Evolutionary conservation across 2,797 vertebrate genomes (phyloP).

Genomic region (Phrynocephalus vlangalii): DNA sequence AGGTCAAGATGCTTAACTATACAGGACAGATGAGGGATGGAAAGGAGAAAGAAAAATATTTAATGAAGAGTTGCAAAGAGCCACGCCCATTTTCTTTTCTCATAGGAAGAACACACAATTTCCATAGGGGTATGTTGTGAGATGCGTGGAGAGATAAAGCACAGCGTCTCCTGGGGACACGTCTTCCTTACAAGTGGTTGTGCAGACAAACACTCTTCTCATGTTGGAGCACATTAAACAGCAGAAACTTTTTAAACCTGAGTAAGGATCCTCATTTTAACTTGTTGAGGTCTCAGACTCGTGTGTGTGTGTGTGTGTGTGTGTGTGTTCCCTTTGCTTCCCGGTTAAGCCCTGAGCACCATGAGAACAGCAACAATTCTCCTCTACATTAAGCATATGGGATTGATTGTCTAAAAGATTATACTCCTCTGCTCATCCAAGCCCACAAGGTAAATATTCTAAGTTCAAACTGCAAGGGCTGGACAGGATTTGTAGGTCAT

Average conservation of each 20-base stretch:
- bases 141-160: not conserved
- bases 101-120: constrained; percentile 10
- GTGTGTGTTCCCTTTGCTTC: not conserved
- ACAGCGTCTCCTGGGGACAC: constrained; percentile 13
- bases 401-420: not conserved
- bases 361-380: not conserved
- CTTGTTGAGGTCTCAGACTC: not conserved
- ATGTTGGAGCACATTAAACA: constrained; percentile 6
- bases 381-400: not conserved
- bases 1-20: not conserved
- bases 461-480: not conserved
- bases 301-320: not conserved
- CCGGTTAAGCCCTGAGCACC: not conserved
- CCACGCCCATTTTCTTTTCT: not conserved
- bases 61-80: not conserved
- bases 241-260: not conserved
- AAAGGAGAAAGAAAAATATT: not conserved
- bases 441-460: not conserved
- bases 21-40: too few species aligned
- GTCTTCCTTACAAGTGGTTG: constrained; percentile 18
- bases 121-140: not conserved
- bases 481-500: not conserved
- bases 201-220: constrained; percentile 8
- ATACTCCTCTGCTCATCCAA: not conserved
- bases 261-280: not conserved